Percentiles rank a stretch among this genome's conserved stretches.
Conservation (phyloP, 2,797 vertebrate species). For the Hydrophis major region DNA sequence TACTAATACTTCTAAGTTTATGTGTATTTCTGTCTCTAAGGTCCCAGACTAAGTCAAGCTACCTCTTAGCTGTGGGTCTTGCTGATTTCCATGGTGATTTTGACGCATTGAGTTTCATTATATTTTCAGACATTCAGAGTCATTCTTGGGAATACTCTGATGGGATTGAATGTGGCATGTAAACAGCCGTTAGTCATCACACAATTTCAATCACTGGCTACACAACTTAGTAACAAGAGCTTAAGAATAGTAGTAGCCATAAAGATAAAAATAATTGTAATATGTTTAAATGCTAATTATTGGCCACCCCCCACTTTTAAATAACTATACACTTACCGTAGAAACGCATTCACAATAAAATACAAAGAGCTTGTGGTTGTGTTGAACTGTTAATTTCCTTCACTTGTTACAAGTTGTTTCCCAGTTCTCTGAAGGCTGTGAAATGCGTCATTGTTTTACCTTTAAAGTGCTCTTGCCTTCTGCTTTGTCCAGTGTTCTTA, state of each 20-base stretch:
- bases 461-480: slow-evolving; percentile 22
- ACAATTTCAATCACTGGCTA: neutral
- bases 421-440: slow-evolving; percentile 15
- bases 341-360: slow-evolving; percentile 12
- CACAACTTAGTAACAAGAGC: neutral
- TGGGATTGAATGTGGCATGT: neutral
- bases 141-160: neutral
- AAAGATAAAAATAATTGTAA: neutral
- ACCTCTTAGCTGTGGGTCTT: neutral
- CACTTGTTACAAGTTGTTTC: slow-evolving; percentile 15
- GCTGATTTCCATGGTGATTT: slow-evolving; percentile 2
- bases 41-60: neutral
- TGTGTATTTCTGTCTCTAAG: neutral
- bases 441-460: slow-evolving; percentile 16
- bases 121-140: neutral
- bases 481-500: slow-evolving; percentile 17
- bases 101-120: neutral
- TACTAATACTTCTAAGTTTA: neutral
- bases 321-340: neutral
- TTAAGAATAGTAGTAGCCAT: neutral
- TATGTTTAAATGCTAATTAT: neutral
- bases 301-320: neutral
- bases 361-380: slow-evolving; percentile 34
- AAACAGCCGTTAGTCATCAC: neutral
- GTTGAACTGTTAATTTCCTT: slow-evolving; percentile 34